phyloP scores from a whole-genome alignment of 1,140 invertebrate species.

The Drosophila littoralis region DNA sequence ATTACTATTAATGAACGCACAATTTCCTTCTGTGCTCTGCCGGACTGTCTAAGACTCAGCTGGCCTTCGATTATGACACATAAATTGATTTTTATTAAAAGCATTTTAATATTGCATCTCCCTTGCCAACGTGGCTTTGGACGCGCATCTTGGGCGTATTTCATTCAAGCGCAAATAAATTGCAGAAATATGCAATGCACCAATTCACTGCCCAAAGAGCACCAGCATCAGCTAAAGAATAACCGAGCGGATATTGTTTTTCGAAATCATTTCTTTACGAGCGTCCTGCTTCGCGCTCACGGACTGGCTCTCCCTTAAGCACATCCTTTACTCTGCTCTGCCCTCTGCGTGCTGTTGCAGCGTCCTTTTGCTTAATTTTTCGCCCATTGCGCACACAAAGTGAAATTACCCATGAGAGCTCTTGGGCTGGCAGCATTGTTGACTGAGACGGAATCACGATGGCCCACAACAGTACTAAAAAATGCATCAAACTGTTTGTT shows the following conservation, averaged over 20 bases:
- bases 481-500: constrained; percentile 59
- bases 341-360: constrained; percentile 13
- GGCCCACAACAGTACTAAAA: constrained; percentile 16
- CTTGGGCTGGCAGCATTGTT: constrained; percentile 22
- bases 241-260: constrained; percentile 69
- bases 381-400: constrained; percentile 67
- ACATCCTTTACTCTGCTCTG: not conserved
- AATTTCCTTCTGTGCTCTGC: constrained; percentile 22
- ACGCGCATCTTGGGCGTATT: constrained; percentile 45
- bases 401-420: constrained; percentile 64
- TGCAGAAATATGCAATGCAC: constrained; percentile 64
- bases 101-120: constrained; percentile 55
- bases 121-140: not conserved
- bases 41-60: constrained; percentile 19
- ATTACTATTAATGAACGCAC: constrained; percentile 38
- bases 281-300: constrained; percentile 17
- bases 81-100: constrained; percentile 66
- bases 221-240: constrained; percentile 45
- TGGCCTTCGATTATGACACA: constrained; percentile 50
- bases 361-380: constrained; percentile 58
- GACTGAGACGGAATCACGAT: constrained; percentile 13
- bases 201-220: constrained; percentile 56
- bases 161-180: constrained; percentile 66
- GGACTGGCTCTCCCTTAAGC: constrained; percentile 27
- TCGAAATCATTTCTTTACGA: constrained; percentile 63